These are phyloP conservation scores for Acrobasis repandana DNA, from an alignment of 2,888 invertebrate species.

Conservation along the genomic window DNA sequence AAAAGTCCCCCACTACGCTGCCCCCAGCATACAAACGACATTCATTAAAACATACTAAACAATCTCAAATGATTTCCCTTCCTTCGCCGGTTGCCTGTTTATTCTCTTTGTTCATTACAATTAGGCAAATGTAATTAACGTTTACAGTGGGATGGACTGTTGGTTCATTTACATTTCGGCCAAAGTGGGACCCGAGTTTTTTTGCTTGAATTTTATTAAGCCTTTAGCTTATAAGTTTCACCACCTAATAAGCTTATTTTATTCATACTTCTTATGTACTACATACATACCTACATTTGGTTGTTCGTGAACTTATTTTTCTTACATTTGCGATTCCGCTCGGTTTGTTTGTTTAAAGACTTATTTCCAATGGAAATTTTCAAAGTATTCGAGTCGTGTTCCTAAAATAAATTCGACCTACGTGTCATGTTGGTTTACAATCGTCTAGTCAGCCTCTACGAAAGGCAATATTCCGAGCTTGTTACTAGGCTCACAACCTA, in stretches of 20 bases:
- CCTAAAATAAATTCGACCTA: slow-evolving; percentile 16
- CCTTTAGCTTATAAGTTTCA: neutral
- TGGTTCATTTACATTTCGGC: slow-evolving; percentile 19
- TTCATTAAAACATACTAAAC: slow-evolving; percentile 25
- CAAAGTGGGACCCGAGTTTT: slow-evolving; percentile 1
- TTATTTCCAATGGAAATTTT: slow-evolving; percentile 11
- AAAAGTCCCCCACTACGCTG: neutral
- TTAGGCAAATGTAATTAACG: slow-evolving; percentile 25
- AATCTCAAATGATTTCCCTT: slow-evolving; percentile 24
- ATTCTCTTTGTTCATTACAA: slow-evolving; percentile 29
- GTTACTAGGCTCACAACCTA: neutral
- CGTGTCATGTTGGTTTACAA: slow-evolving; percentile 14
- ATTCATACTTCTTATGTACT: neutral
- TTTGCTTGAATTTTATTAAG: neutral
- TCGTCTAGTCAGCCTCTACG: slow-evolving; percentile 11
- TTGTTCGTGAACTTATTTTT: neutral
- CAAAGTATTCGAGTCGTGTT: slow-evolving; percentile 10
- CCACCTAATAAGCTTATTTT: neutral
- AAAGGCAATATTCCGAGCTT: neutral
- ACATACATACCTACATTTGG: neutral
- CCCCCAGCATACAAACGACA: slow-evolving; percentile 26
- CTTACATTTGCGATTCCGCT: neutral
- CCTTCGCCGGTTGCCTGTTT: slow-evolving; percentile 21
- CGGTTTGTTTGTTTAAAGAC: neutral
- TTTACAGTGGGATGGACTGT: slow-evolving; percentile 17